These are phyloP conservation scores for Stomatorhinus walkeri DNA, from an alignment of 2,797 vertebrate species.

Conservation along the genomic window DNA sequence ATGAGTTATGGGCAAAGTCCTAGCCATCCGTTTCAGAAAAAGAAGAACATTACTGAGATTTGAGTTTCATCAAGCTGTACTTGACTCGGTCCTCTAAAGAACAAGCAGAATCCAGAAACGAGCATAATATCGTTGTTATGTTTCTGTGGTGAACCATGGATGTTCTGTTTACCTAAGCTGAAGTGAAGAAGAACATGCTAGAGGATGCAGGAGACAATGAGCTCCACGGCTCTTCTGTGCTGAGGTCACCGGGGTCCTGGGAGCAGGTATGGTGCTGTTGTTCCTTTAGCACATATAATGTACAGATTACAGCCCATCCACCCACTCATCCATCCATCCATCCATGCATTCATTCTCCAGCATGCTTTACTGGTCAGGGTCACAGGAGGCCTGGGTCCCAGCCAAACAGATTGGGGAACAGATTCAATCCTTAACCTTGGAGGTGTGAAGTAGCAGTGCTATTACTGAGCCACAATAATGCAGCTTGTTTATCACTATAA, in stretches of 20 bases:
- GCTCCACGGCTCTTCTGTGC: conserved; percentile 29
- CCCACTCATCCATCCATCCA: neutral
- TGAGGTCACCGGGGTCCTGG: conserved; percentile 21
- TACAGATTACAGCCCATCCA: neutral
- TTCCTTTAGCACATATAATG: neutral
- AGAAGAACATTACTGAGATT: neutral
- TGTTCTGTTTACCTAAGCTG: neutral
- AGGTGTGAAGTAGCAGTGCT: neutral
- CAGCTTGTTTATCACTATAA: neutral
- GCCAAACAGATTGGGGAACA: neutral
- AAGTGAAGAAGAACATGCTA: conserved; percentile 43
- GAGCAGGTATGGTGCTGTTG: conserved; percentile 9
- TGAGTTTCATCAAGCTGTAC: neutral
- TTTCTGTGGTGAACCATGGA: conserved; percentile 36
- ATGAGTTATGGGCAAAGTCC: neutral
- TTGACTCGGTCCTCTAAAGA: neutral
- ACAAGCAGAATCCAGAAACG: neutral
- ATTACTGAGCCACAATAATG: neutral
- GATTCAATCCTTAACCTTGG: neutral
- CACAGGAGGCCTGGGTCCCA: neutral
- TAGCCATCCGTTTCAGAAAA: neutral
- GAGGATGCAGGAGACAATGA: conserved; percentile 33
- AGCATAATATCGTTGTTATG: conserved; percentile 22
- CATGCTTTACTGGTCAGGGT: neutral
- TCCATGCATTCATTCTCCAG: neutral